Evolutionary conservation across 2,113 vertebrate genomes (phyloP).

Genomic region (Eira barbara): DNA sequence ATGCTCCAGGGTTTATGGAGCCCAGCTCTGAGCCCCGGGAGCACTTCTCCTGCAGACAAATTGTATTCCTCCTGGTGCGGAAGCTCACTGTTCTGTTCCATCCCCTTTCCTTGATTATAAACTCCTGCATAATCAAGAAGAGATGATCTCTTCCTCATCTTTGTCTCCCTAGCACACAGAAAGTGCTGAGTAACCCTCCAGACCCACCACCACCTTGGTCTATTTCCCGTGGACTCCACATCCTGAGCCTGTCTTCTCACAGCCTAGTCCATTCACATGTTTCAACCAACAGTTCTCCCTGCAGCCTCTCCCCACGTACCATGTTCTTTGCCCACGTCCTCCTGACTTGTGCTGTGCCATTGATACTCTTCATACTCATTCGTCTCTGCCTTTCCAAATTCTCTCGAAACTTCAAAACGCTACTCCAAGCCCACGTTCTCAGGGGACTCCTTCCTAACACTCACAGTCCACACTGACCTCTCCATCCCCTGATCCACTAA

Average conservation of each 20-base stretch:
- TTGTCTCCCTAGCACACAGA: not conserved
- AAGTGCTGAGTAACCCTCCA: not conserved
- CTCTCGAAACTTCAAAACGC: not conserved
- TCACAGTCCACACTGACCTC: not conserved
- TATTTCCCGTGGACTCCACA: not conserved
- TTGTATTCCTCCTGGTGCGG: not conserved
- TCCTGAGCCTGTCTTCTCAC: not conserved
- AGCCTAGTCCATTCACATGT: not conserved
- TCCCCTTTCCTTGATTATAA: not conserved
- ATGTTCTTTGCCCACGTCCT: not conserved
- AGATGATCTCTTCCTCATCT: not conserved
- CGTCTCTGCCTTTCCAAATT: not conserved
- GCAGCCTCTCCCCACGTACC: not conserved
- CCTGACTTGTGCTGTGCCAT: not conserved
- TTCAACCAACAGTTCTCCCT: not conserved
- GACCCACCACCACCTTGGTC: not conserved
- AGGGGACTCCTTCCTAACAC: not conserved
- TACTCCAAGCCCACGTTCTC: not conserved
- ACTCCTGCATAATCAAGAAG: not conserved
- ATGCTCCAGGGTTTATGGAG: not conserved
- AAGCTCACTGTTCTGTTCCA: not conserved
- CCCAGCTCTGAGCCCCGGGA: not conserved
- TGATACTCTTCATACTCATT: not conserved
- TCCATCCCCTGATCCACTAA: not conserved
- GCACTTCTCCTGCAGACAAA: not conserved